These are phyloP conservation scores for Philhelius pedissequus DNA, from an alignment of 2,888 invertebrate species.

Conservation along the genomic window DNA sequence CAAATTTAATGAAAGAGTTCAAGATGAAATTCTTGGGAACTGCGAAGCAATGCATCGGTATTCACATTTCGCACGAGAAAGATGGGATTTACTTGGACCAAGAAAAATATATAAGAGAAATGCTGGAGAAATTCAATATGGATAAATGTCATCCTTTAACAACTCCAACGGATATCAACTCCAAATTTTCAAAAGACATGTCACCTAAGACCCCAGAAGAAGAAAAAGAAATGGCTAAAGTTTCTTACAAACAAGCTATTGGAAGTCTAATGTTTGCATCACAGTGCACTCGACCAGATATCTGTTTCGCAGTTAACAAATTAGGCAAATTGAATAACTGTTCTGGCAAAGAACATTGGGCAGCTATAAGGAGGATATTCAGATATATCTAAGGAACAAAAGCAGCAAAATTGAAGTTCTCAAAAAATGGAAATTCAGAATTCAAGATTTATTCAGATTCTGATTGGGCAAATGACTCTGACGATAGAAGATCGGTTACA, in stretches of 20 bases:
- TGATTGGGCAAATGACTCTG: not conserved
- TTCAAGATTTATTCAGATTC: not conserved
- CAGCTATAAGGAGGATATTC: not conserved
- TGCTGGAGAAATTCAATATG: not conserved
- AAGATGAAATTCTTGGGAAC: not conserved
- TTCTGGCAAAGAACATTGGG: not conserved
- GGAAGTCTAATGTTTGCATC: not conserved
- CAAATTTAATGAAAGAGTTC: not conserved
- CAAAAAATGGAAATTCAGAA: not conserved
- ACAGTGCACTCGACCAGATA: constrained; percentile 6
- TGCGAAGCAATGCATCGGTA: not conserved
- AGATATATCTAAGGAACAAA: not conserved
- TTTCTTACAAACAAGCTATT: not conserved
- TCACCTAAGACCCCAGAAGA: not conserved
- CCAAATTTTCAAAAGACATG: not conserved
- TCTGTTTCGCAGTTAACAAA: not conserved
- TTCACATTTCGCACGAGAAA: not conserved
- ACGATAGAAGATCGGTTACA: constrained; percentile 6
- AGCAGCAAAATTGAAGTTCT: not conserved
- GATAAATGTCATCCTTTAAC: not conserved
- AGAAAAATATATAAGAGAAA: not conserved
- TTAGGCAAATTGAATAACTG: not conserved
- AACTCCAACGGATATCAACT: not conserved
- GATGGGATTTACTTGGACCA: not conserved
- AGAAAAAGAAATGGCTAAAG: not conserved